phyloP scores from a whole-genome alignment of 1,140 invertebrate genomes.

The Aplysia californica region DNA sequence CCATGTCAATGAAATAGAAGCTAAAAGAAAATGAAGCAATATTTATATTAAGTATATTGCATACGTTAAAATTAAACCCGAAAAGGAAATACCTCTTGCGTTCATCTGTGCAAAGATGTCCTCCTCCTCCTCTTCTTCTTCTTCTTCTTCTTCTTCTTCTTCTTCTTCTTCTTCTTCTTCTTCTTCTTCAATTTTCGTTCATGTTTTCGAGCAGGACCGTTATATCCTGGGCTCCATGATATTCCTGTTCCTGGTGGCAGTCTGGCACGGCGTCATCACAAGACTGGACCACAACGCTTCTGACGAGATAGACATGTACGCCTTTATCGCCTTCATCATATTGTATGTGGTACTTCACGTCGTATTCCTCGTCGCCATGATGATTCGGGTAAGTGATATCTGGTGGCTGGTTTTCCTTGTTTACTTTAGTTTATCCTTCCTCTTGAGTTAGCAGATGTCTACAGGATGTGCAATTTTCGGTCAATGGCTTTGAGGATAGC shows the following conservation, averaged over 20 bases:
- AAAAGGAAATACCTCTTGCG: not conserved
- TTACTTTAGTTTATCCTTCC: too few relatives aligned
- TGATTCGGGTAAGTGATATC: slow-evolving; percentile 28
- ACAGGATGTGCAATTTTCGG: too few relatives aligned
- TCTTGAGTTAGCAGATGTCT: too few relatives aligned
- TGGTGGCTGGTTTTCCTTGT: too few relatives aligned
- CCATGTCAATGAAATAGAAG: too few relatives aligned
- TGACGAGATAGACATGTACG: slow-evolving; percentile 31
- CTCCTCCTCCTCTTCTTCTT: not conserved
- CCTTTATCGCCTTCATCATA: slow-evolving; percentile 39
- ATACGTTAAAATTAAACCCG: too few relatives aligned
- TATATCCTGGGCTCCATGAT: slow-evolving; percentile 56
- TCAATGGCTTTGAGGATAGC: too few relatives aligned
- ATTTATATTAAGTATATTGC: too few relatives aligned
- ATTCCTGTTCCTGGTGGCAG: slow-evolving; percentile 54
- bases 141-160: not conserved
- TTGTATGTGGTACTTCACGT: slow-evolving; percentile 38
- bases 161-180: not conserved
- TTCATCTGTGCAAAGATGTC: not conserved
- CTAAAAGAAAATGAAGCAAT: too few relatives aligned
- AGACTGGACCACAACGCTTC: slow-evolving; percentile 22
- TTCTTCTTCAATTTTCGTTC: slow-evolving; percentile 3
- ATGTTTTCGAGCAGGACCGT: slow-evolving; percentile 61
- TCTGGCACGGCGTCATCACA: slow-evolving; percentile 56
- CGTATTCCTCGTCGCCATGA: slow-evolving; percentile 32